Conservation (phyloP, 2,888 invertebrate species). For the Bellardia pandia region DNA sequence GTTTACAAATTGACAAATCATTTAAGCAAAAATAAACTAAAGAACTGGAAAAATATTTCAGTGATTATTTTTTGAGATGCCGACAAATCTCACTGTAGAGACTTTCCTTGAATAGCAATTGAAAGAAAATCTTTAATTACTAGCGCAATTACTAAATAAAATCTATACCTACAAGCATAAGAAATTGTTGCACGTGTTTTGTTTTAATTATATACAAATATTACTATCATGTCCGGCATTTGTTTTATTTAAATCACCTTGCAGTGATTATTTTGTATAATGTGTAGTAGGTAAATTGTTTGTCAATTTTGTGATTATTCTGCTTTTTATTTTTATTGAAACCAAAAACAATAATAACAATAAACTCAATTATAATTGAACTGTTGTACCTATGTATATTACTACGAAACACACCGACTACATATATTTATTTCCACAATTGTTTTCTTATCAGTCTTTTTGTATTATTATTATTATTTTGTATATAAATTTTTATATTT, state of each 20-base stretch:
- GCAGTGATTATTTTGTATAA: constrained; percentile 35
- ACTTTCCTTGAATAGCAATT: constrained; percentile 29
- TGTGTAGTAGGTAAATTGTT: neutral
- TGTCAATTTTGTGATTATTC: neutral
- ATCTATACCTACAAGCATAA: neutral
- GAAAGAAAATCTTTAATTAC: constrained; percentile 14
- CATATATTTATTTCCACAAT: constrained; percentile 35
- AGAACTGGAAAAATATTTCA: neutral
- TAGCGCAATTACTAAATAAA: neutral
- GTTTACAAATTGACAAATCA: neutral
- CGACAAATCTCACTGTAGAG: constrained; percentile 20
- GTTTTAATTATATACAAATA: constrained; percentile 10
- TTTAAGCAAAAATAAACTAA: neutral
- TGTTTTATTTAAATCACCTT: constrained; percentile 51
- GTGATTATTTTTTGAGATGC: neutral
- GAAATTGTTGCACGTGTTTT: constrained; percentile 29
- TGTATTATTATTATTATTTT: constrained; percentile 11
- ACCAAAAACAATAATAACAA: constrained; percentile 20
- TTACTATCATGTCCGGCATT: constrained; percentile 50
- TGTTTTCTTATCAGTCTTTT: constrained; percentile 44
- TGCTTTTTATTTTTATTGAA: constrained; percentile 19
- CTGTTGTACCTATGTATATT: neutral
- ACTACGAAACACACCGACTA: constrained; percentile 25
- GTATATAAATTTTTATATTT: constrained; percentile 35
- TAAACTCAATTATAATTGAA: constrained; percentile 50